phyloP scores from a whole-genome alignment of 2,113 vertebrate species.

The Picathartes gymnocephalus region DNA sequence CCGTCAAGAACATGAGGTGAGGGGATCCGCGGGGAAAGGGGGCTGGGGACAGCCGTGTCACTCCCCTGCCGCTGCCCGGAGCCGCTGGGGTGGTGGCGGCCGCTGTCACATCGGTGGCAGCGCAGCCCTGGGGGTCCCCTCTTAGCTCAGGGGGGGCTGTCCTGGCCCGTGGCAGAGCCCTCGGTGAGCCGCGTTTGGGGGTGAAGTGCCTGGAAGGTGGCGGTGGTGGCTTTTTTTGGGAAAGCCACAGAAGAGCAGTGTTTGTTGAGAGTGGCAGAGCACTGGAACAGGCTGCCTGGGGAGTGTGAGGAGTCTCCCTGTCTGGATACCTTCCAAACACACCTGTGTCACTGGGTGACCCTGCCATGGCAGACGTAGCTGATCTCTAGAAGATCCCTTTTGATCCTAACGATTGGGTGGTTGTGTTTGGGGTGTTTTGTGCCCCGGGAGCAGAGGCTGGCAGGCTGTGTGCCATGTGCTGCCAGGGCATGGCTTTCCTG shows the following conservation, averaged over 20 bases:
- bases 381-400: background rate
- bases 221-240: background rate
- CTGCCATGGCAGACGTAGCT: background rate
- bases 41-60: background rate
- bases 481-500: accelerated
- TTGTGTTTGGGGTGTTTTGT: background rate
- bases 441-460: background rate
- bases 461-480: background rate
- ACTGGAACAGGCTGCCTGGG: background rate
- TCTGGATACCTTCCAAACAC: background rate
- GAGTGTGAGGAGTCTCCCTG: background rate
- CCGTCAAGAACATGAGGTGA: conserved; percentile 91
- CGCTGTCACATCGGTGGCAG: background rate
- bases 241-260: accelerated
- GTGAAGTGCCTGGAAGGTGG: background rate
- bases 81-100: background rate
- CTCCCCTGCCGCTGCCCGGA: background rate
- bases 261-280: background rate
- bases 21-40: background rate
- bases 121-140: background rate
- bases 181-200: accelerated
- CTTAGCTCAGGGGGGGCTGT: background rate
- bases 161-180: background rate
- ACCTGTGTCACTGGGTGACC: background rate
- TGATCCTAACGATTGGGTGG: accelerated